These are phyloP conservation scores for Melipona beecheii DNA, from an alignment of 2,888 invertebrate species.

Conservation along the genomic window DNA sequence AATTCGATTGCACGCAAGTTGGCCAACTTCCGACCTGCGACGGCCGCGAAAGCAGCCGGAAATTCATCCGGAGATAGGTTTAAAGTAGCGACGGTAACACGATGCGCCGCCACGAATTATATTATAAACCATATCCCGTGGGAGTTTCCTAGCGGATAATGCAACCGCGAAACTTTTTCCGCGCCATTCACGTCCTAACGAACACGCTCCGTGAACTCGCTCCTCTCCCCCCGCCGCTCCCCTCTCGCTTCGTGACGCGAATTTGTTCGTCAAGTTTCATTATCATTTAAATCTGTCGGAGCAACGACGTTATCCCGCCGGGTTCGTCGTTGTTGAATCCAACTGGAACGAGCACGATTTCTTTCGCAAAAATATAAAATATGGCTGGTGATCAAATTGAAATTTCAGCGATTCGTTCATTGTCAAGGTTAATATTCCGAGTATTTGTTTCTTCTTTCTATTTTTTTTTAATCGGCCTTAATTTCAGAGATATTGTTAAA, in stretches of 20 bases:
- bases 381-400: too few relatives aligned
- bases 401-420: too few relatives aligned
- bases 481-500: too few relatives aligned
- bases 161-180: conserved; percentile 18
- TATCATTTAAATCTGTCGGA: neutral
- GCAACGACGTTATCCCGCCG: neutral
- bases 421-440: too few relatives aligned
- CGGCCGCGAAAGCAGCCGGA: conserved; percentile 47
- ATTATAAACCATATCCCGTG: conserved; percentile 43
- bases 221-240: too few relatives aligned
- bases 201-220: neutral
- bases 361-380: neutral
- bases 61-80: conserved; percentile 60
- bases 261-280: neutral
- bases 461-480: too few relatives aligned
- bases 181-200: neutral
- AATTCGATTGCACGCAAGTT: conserved; percentile 58
- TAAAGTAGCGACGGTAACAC: conserved; percentile 55
- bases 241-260: neutral
- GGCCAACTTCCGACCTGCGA: conserved; percentile 43
- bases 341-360: neutral
- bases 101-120: conserved; percentile 50
- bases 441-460: too few relatives aligned
- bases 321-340: neutral
- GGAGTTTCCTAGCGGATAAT: conserved; percentile 27